Evolutionary conservation across 2,113 vertebrate species (phyloP).

Genomic region (Saguinus imperator): DNA sequence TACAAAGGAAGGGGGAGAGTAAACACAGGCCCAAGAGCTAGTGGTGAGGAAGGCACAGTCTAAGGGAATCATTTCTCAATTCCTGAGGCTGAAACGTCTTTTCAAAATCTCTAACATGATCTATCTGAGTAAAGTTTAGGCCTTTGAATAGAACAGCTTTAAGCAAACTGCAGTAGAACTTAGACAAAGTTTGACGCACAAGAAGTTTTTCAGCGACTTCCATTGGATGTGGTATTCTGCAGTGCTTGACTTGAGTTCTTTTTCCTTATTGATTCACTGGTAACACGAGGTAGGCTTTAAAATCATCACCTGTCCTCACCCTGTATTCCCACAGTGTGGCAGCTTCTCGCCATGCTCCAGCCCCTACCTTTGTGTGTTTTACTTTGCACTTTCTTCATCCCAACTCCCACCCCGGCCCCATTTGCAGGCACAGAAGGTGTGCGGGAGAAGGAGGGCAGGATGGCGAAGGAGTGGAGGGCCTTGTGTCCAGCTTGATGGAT

Average conservation of each 20-base stretch:
- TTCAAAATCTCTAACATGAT: neutral
- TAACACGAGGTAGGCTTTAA: neutral
- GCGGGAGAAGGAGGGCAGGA: neutral
- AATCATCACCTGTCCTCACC: neutral
- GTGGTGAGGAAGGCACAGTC: neutral
- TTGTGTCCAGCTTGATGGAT: neutral
- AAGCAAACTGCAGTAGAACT: neutral
- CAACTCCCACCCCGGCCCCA: neutral
- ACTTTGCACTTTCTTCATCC: neutral
- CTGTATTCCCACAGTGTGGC: neutral
- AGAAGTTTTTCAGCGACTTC: neutral
- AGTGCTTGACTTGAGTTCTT: neutral
- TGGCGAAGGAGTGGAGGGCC: neutral
- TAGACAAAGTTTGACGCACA: neutral
- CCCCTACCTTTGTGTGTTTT: neutral
- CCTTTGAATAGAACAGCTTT: neutral
- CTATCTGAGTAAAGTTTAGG: neutral
- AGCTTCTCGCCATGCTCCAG: neutral
- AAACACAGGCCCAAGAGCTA: slow-evolving; percentile 18
- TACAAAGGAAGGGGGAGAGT: slow-evolving; percentile 72
- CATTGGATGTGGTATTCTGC: neutral
- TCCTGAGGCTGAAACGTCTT: neutral
- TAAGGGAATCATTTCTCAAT: neutral
- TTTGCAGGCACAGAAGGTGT: neutral
- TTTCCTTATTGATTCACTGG: neutral